Conservation (phyloP, 2,888 invertebrate species). For the Lycophotia porphyrea region DNA sequence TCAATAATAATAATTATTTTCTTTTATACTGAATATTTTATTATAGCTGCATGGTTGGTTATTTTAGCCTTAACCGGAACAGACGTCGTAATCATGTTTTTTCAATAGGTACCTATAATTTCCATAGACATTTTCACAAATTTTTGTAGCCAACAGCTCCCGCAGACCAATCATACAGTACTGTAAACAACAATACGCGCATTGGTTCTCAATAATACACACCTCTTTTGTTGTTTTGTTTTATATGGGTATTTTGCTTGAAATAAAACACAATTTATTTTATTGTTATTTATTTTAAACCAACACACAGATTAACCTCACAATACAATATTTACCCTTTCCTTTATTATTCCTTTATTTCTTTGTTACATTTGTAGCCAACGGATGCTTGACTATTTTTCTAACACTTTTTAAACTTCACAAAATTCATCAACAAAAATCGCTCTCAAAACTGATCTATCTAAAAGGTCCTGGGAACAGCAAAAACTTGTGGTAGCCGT, state of each 20-base stretch:
- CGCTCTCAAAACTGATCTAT: slow-evolving; percentile 49
- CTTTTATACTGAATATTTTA: not conserved
- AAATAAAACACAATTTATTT: too few species aligned
- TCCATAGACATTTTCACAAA: not conserved
- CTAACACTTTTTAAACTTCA: too few species aligned
- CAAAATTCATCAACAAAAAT: slow-evolving; percentile 14
- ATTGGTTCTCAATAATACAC: not conserved
- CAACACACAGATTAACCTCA: too few species aligned
- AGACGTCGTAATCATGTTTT: not conserved
- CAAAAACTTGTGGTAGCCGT: slow-evolving; percentile 68
- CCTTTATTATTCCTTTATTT: too few species aligned
- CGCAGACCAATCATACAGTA: not conserved
- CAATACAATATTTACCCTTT: too few species aligned
- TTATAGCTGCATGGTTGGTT: not conserved
- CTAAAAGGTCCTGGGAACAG: slow-evolving; percentile 41
- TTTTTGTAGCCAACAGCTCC: not conserved
- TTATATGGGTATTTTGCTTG: too few species aligned
- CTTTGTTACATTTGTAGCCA: too few species aligned
- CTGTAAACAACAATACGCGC: not conserved
- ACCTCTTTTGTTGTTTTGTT: too few species aligned
- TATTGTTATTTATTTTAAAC: too few species aligned
- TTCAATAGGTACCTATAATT: not conserved
- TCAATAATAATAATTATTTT: not conserved
- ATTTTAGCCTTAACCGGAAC: not conserved
- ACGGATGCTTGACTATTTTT: too few species aligned